Conservation (phyloP, 2,797 vertebrate genomes). For the Argya squamiceps region DNA sequence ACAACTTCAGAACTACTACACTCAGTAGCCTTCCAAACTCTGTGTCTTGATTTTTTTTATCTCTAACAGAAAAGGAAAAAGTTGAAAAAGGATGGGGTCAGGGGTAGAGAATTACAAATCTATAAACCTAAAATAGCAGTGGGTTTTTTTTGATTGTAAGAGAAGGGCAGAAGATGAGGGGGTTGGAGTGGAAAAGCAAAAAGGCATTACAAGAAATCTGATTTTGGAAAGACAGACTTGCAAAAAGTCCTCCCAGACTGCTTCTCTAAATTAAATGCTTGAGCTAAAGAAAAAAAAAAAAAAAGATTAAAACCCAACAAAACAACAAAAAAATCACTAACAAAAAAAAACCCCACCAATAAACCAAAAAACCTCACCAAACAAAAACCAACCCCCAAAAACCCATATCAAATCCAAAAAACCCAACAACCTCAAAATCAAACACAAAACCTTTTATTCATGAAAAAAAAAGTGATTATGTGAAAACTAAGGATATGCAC, state of each 20-base stretch:
- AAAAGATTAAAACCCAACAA: too few species aligned
- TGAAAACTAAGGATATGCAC: neutral
- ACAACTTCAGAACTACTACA: neutral
- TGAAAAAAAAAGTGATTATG: neutral
- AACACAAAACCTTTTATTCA: neutral
- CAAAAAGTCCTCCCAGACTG: neutral
- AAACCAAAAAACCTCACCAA: too few species aligned
- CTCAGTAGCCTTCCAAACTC: neutral
- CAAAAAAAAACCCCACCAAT: too few species aligned
- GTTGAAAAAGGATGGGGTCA: fast-evolving
- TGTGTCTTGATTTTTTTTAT: neutral
- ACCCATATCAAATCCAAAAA: neutral
- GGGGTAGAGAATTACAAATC: neutral
- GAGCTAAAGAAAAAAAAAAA: too few species aligned
- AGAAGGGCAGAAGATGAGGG: neutral
- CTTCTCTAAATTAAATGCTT: neutral
- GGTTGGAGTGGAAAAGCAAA: neutral
- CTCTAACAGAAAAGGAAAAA: neutral
- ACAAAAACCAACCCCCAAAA: fast-evolving
- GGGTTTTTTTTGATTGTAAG: neutral
- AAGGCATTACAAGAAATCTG: neutral
- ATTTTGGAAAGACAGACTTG: neutral
- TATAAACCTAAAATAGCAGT: neutral
- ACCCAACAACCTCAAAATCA: neutral
- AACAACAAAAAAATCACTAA: too few species aligned